Evolutionary conservation across 2,113 vertebrate species (phyloP).

Genomic region (Cyanoderma ruficeps): DNA sequence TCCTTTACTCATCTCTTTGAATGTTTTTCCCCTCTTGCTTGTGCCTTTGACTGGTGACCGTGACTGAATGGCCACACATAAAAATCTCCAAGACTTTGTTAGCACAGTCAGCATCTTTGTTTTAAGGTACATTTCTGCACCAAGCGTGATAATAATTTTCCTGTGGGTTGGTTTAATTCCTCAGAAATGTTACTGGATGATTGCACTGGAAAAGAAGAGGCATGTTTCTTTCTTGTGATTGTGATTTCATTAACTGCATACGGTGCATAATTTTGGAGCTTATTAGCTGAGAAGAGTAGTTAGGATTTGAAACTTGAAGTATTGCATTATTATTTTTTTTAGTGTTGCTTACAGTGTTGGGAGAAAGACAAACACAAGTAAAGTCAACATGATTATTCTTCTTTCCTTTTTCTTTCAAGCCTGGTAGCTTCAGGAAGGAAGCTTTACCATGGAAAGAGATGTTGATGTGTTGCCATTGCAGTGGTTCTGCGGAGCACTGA

Average conservation of each 20-base stretch:
- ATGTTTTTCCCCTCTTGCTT: not conserved
- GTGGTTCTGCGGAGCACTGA: not conserved
- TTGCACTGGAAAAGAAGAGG: not conserved
- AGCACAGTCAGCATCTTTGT: not conserved
- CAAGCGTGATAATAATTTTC: not conserved
- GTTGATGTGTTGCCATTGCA: not conserved
- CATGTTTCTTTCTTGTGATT: not conserved
- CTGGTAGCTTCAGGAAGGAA: not conserved
- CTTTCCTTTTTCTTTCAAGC: not conserved
- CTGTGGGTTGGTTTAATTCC: not conserved
- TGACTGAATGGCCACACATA: not conserved
- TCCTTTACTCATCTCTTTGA: not conserved
- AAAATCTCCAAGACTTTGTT: not conserved
- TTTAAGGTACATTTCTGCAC: not conserved
- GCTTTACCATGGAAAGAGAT: not conserved
- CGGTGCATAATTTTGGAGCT: not conserved
- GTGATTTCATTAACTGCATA: not conserved
- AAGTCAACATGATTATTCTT: not conserved
- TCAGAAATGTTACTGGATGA: not conserved
- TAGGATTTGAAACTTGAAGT: not conserved
- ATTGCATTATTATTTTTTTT: not conserved
- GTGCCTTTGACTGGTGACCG: not conserved
- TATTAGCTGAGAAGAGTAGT: not conserved
- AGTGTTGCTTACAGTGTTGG: not conserved
- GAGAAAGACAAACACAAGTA: not conserved